Base-by-base conservation (phyloP, 1,140 invertebrate species). In the Magallana gigas region DNA sequence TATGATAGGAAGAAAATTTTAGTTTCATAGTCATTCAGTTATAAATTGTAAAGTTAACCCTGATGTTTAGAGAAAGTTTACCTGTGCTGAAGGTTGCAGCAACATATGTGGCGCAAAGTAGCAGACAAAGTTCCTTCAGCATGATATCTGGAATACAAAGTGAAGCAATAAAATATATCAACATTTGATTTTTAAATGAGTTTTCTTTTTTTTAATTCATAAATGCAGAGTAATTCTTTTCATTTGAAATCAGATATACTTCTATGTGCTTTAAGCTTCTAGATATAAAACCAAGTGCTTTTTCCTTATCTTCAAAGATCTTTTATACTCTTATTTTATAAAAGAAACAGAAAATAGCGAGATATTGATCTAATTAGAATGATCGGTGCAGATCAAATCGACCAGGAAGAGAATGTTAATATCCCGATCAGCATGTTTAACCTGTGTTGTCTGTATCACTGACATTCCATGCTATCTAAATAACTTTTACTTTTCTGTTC, bases 51-150 rank as follows among this genome's bases (percentile, higher is more conserved):
- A 23, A 23, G 23, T 23, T 23, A 23, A 23, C 23, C 23, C 23
- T 23, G 23, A 23, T 23, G 23, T 23, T 23, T 23, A 23, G 23
- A 23, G 23, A 29, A 76, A 76, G 8, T 11, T 76, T 76, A 76
- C 68, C 68, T 8, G 23, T 36, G 68, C 12, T 76, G 36, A 12
- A 36, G 18, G 68, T 76, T 12, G 68, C 68, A 23, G 68, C 68
- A 23, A 76, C 68, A 12, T 76, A 76, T 36, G 68, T 76, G 68
- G 36, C 68, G 8, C 23, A 76, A 18, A 76, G 68, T 29, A 76
- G 68, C 9, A 76, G 23, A 12, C 68, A 76, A 4, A 76, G 8
- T 23, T 76, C 68, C 68, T 76, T 76, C 23, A 76, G 68, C 68
- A 76, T 76, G 18, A 12, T 76, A 29, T 76, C 23, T 64, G 16